Percentiles rank a stretch among this genome's conserved stretches.
Conservation (phyloP, 2,113 vertebrate genomes). For the Otis tarda region DNA sequence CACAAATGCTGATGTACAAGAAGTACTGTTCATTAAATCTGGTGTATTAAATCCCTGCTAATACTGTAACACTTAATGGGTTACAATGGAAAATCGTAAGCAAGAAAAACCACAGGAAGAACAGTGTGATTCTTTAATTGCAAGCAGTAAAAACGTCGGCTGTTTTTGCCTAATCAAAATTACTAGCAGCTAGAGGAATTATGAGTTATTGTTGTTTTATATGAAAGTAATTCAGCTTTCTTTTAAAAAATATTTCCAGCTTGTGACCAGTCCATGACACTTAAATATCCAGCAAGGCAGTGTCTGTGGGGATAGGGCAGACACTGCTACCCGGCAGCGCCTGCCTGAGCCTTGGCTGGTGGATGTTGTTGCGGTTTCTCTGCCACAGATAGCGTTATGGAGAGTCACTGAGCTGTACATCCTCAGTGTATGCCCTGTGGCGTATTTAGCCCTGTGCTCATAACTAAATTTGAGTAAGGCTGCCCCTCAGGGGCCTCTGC, state of each 20-base stretch:
- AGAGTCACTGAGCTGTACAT: background rate
- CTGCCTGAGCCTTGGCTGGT: background rate
- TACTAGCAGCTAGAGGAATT: background rate
- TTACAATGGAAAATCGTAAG: slow-evolving; percentile 32
- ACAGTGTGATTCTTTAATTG: slow-evolving; percentile 19
- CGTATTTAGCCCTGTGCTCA: background rate
- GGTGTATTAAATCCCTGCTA: slow-evolving; percentile 28
- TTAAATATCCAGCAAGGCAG: background rate
- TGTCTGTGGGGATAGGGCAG: background rate
- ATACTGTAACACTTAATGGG: slow-evolving; percentile 46
- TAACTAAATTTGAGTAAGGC: background rate
- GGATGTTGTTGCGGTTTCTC: background rate
- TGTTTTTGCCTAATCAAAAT: background rate
- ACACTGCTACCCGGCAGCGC: background rate
- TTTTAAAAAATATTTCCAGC: background rate
- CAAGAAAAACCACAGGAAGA: slow-evolving; percentile 19
- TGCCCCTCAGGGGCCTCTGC: background rate
- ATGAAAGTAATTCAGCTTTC: background rate
- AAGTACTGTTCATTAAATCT: slow-evolving; percentile 57
- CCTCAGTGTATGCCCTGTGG: no score
- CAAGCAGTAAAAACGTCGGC: background rate
- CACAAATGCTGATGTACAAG: slow-evolving; percentile 32
- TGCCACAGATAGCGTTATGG: background rate
- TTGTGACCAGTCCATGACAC: background rate
- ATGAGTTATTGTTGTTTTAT: background rate